Evolutionary conservation across 1,140 invertebrate genomes (phyloP).

Genomic region (Drosophila nigrodunni): DNA sequence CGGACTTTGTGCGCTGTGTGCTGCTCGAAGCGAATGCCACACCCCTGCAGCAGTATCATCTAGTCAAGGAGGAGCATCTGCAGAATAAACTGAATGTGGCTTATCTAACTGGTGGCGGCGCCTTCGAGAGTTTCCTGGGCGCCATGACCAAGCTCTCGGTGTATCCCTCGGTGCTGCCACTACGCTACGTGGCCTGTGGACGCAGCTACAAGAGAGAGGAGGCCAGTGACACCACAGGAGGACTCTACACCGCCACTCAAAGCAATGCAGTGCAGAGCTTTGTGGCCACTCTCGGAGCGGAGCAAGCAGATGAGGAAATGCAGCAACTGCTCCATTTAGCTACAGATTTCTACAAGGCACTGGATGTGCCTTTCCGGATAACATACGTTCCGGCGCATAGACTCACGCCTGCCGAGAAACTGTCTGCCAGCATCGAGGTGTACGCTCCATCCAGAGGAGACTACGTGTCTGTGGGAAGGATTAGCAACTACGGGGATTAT

Average conservation of each 20-base stretch:
- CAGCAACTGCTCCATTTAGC: slow-evolving; percentile 84
- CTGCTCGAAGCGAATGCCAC: slow-evolving; percentile 87
- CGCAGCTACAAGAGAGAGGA: slow-evolving; percentile 86
- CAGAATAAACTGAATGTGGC: slow-evolving; percentile 85
- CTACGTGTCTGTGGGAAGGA: slow-evolving; percentile 87
- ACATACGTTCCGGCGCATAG: slow-evolving; percentile 85
- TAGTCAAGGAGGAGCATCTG: slow-evolving; percentile 85
- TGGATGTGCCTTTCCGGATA: slow-evolving; percentile 87
- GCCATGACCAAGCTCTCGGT: slow-evolving; percentile 87
- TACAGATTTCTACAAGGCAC: slow-evolving; percentile 86
- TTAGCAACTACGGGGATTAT: slow-evolving; percentile 87
- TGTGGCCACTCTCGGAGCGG: slow-evolving; percentile 78
- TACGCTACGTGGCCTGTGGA: slow-evolving; percentile 86
- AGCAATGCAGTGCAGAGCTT: slow-evolving; percentile 86
- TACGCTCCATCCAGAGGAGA: slow-evolving; percentile 86
- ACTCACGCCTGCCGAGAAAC: slow-evolving; percentile 86
- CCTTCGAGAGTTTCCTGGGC: slow-evolving; percentile 86
- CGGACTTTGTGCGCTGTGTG: slow-evolving; percentile 88
- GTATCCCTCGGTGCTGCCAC: slow-evolving; percentile 86
- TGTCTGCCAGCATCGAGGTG: slow-evolving; percentile 87
- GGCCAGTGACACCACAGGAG: slow-evolving; percentile 53
- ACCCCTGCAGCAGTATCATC: slow-evolving; percentile 85
- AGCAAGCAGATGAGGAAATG: slow-evolving; percentile 84
- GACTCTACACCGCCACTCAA: slow-evolving; percentile 87
- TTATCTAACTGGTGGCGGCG: slow-evolving; percentile 87